Percentiles rank a stretch among this genome's conserved stretches.
These are phyloP conservation scores for Phanerotoma sp. DNA, from an alignment of 2,888 invertebrate genomes.

Conservation along the genomic window DNA sequence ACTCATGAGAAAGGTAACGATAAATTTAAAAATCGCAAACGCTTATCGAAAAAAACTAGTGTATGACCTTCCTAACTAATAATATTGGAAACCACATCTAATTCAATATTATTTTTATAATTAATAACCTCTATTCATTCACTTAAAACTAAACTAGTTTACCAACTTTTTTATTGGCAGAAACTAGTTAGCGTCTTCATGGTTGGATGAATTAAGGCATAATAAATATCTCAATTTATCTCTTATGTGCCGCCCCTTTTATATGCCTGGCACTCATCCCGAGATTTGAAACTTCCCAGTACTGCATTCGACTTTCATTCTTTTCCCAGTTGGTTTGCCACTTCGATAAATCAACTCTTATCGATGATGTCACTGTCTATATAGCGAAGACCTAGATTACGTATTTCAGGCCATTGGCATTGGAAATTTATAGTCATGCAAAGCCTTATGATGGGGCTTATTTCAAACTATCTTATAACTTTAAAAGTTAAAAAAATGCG, in stretches of 20 bases:
- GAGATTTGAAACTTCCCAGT: slow-evolving; percentile 2
- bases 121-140: too few species aligned
- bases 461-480: too few species aligned
- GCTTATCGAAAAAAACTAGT: too few species aligned
- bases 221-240: not conserved
- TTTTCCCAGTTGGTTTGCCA: slow-evolving; percentile 17
- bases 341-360: slow-evolving; percentile 34
- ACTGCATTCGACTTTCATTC: slow-evolving; percentile 30
- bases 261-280: too few species aligned
- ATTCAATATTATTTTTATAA: not conserved
- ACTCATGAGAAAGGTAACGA: too few species aligned
- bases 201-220: not conserved
- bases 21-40: too few species aligned
- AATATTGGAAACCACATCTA: too few species aligned
- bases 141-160: too few species aligned
- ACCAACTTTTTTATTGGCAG: too few species aligned
- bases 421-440: slow-evolving; percentile 7
- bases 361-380: slow-evolving; percentile 27
- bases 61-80: too few species aligned
- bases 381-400: slow-evolving; percentile 3
- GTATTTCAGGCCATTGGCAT: not conserved
- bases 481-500: not conserved
- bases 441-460: too few species aligned
- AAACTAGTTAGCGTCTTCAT: not conserved
- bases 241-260: too few species aligned